These are phyloP conservation scores for Sebastiscus albofasciatus DNA, from an alignment of 2,797 vertebrate species.

Conservation along the genomic window DNA sequence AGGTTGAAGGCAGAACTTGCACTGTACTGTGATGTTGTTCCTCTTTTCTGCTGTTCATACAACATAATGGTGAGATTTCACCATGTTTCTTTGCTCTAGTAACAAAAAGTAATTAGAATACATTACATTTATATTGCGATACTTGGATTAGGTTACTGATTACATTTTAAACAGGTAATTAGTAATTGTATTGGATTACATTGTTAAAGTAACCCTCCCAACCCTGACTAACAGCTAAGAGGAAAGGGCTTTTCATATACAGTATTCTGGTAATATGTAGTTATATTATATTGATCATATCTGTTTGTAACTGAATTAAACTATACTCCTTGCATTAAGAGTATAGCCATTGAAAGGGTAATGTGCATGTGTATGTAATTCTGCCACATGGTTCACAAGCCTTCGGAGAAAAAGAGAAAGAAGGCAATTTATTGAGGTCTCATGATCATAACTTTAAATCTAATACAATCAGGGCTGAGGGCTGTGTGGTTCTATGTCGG, in stretches of 20 bases:
- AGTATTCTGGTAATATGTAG: not conserved
- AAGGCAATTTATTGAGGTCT: constrained; percentile 59
- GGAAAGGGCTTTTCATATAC: not conserved
- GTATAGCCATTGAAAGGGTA: not conserved
- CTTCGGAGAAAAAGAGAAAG: constrained; percentile 43
- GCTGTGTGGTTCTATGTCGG: constrained; percentile 57
- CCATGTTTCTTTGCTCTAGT: no score
- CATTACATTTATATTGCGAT: no score
- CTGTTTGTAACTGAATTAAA: not conserved
- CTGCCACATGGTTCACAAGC: constrained; percentile 27
- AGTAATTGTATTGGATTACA: no score
- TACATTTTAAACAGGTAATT: no score
- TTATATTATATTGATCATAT: not conserved
- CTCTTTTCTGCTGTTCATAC: no score
- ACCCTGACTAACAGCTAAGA: not conserved
- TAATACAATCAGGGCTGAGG: constrained; percentile 55
- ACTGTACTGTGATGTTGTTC: no score
- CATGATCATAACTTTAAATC: constrained; percentile 67
- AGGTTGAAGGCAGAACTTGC: no score
- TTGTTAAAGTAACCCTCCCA: no score
- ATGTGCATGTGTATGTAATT: constrained; percentile 13
- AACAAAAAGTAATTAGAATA: no score
- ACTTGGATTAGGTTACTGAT: no score
- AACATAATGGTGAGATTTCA: no score
- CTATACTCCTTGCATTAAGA: not conserved